A percentile compares a stretch with the other conserved stretches of the same genome.
These are phyloP conservation scores for Diplodus puntazzo DNA, from an alignment of 2,797 vertebrate genomes.

Conservation along the genomic window DNA sequence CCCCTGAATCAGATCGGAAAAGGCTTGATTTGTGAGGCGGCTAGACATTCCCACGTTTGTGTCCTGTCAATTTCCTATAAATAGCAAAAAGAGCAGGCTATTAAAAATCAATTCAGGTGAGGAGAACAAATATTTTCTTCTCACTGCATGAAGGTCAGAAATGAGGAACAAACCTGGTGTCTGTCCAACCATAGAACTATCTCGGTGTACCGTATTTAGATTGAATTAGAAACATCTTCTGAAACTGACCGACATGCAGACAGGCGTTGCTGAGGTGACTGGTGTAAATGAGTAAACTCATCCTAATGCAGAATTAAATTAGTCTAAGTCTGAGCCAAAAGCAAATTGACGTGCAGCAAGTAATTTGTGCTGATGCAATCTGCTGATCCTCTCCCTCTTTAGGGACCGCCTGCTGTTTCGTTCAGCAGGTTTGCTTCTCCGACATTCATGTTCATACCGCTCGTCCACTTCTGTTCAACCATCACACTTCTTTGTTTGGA, in stretches of 20 bases:
- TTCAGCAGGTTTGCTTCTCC: slow-evolving; percentile 24
- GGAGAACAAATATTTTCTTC: not conserved
- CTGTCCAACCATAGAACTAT: not conserved
- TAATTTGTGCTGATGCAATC: slow-evolving; percentile 60
- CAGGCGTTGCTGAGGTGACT: not conserved
- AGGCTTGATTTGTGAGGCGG: too few relatives aligned
- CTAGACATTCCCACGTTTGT: not conserved
- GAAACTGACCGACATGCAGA: not conserved
- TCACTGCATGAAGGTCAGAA: not conserved
- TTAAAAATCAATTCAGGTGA: not conserved
- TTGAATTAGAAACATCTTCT: slow-evolving; percentile 2
- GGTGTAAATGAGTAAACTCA: not conserved
- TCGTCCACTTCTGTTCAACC: slow-evolving; percentile 54
- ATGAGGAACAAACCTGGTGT: not conserved
- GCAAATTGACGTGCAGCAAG: slow-evolving; percentile 55
- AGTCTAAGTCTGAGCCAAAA: slow-evolving; percentile 34
- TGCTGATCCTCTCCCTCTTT: slow-evolving; percentile 44
- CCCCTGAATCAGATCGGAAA: too few relatives aligned
- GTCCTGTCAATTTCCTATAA: not conserved
- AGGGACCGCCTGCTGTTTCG: slow-evolving; percentile 37
- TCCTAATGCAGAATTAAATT: too few relatives aligned
- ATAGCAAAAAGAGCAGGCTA: not conserved
- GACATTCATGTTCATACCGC: slow-evolving; percentile 23
- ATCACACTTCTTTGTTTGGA: slow-evolving; percentile 68
- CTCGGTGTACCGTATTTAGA: slow-evolving; percentile 2